Percentiles rank a stretch among this genome's conserved stretches.
phyloP scores from a whole-genome alignment of 2,113 vertebrate genomes.

The Phrynosoma platyrhinos region DNA sequence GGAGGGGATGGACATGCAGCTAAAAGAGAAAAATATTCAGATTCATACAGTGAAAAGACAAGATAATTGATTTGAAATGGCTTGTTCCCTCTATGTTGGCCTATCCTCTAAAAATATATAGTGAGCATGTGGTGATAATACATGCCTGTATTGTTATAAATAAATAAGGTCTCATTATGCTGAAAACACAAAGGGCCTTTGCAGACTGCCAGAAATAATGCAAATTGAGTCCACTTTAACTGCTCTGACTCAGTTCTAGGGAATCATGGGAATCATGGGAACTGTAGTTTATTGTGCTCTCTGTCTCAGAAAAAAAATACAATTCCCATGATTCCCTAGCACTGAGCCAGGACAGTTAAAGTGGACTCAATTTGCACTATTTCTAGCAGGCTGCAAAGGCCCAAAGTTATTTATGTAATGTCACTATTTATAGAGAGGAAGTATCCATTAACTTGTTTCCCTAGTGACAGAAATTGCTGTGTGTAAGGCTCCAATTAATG shows the following conservation, averaged over 20 bases:
- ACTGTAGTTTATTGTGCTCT: too few relatives aligned
- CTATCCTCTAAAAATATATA: slow-evolving; percentile 19
- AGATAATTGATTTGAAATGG: slow-evolving; percentile 33
- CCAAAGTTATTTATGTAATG: background rate
- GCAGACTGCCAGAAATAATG: too few relatives aligned
- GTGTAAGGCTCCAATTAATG: background rate
- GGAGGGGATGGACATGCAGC: slow-evolving; percentile 44
- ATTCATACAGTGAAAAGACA: slow-evolving; percentile 27
- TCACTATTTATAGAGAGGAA: background rate
- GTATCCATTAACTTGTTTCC: background rate
- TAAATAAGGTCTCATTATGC: background rate
- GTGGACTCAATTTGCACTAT: too few relatives aligned
- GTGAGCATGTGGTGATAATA: background rate
- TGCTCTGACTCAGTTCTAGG: too few relatives aligned
- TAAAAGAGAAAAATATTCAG: slow-evolving; percentile 22
- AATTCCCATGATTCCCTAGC: too few relatives aligned
- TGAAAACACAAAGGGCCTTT: background rate
- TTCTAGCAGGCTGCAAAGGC: too few relatives aligned
- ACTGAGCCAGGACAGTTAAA: too few relatives aligned
- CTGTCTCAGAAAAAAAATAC: too few relatives aligned
- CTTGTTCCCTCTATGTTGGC: slow-evolving; percentile 26
- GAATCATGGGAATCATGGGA: too few relatives aligned
- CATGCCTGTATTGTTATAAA: background rate
- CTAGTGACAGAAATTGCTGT: background rate
- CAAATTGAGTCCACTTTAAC: too few relatives aligned